Conservation (phyloP, 1,140 invertebrate species). For the Pararge aegeria region DNA sequence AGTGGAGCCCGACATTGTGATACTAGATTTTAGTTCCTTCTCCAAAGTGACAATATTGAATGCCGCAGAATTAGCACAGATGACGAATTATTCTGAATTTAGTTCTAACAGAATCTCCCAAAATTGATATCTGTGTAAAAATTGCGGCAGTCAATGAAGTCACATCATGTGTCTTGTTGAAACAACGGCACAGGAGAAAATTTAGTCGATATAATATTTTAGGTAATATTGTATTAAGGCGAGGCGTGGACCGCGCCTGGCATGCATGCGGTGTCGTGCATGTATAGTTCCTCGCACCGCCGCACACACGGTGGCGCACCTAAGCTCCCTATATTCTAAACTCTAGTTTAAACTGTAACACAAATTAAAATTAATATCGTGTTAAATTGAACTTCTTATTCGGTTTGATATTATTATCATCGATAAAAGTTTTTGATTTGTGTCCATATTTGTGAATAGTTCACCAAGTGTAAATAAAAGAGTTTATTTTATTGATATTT, state of each 20-base stretch:
- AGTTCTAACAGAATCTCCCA: constrained; percentile 14
- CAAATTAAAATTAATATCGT: constrained; percentile 62
- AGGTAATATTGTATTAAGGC: constrained; percentile 64
- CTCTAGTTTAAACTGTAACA: constrained; percentile 71
- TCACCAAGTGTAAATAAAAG: constrained; percentile 62
- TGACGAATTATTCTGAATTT: constrained; percentile 2
- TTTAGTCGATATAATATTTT: constrained; percentile 62
- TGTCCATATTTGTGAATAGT: constrained; percentile 63
- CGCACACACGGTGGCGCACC: constrained; percentile 62
- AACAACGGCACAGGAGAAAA: constrained; percentile 64
- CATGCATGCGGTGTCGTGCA: constrained; percentile 57
- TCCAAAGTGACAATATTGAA: constrained; percentile 53
- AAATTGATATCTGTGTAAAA: constrained; percentile 12
- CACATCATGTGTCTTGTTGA: constrained; percentile 50
- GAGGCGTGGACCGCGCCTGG: constrained; percentile 48
- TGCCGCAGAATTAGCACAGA: constrained; percentile 32
- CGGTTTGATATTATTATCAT: constrained; percentile 55
- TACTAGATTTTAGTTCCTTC: constrained; percentile 79
- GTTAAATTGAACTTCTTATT: constrained; percentile 61
- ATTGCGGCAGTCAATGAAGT: constrained; percentile 47
- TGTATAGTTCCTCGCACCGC: constrained; percentile 77
- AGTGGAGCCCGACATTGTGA: constrained; percentile 75
- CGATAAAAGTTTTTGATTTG: constrained; percentile 60
- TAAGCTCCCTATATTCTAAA: constrained; percentile 76
- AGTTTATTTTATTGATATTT: constrained; percentile 69